Evolutionary conservation across 2,888 invertebrate genomes (phyloP).

Genomic region (Gastrophysa polygoni): DNA sequence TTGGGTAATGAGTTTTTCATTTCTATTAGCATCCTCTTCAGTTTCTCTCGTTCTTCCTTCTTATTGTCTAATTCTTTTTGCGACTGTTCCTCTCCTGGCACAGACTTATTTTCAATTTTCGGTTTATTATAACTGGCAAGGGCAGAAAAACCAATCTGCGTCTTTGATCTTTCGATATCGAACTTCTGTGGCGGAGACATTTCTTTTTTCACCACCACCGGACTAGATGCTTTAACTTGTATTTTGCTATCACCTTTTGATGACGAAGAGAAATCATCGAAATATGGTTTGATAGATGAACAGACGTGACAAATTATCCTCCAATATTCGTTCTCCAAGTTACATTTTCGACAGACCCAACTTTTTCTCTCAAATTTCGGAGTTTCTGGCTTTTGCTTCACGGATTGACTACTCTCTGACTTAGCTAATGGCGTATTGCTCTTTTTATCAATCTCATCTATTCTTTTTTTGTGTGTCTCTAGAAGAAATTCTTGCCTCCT

Average conservation of each 20-base stretch:
- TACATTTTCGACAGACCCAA: conserved; percentile 69
- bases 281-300: conserved; percentile 61
- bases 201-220: conserved; percentile 31
- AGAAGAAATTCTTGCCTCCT: conserved; percentile 46
- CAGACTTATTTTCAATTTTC: conserved; percentile 61
- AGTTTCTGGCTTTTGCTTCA: conserved; percentile 48
- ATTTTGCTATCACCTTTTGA: conserved; percentile 27
- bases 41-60: conserved; percentile 64
- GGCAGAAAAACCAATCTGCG: conserved; percentile 56
- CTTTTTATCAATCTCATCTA: conserved; percentile 49
- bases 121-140: conserved; percentile 50
- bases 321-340: conserved; percentile 66
- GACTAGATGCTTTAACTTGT: conserved; percentile 34
- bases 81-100: background rate
- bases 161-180: conserved; percentile 53
- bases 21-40: conserved; percentile 76
- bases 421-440: conserved; percentile 53
- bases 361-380: conserved; percentile 52
- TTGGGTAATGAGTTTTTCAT: conserved; percentile 77
- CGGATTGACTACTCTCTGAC: conserved; percentile 54
- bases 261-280: conserved; percentile 51
- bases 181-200: conserved; percentile 39
- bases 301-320: conserved; percentile 69
- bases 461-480: conserved; percentile 46
- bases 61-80: conserved; percentile 45